phyloP scores from a whole-genome alignment of 2,888 invertebrate genomes.

The Tridacna crocea region DNA sequence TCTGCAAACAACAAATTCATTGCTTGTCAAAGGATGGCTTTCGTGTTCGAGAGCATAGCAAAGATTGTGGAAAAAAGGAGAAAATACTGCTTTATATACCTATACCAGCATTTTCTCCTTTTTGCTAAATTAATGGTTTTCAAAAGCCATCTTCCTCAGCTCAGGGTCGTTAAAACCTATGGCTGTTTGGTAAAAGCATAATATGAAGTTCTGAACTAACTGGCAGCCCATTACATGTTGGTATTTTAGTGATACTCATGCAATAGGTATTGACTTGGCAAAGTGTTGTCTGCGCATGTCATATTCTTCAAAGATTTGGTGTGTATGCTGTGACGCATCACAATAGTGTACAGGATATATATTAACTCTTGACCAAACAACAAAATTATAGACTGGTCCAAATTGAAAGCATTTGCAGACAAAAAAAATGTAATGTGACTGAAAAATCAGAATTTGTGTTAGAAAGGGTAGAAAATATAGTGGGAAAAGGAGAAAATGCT shows the following conservation, averaged over 20 bases:
- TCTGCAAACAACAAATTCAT: background rate
- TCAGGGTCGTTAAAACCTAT: background rate
- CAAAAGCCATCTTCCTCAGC: background rate
- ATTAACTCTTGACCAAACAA: no score
- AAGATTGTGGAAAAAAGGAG: background rate
- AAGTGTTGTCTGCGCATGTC: no score
- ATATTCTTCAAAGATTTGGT: no score
- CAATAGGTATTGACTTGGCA: no score
- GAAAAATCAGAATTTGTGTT: no score
- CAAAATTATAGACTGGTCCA: no score
- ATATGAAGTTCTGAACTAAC: background rate
- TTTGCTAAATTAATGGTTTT: background rate
- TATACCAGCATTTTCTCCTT: background rate
- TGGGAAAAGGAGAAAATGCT: background rate
- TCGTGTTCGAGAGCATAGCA: background rate
- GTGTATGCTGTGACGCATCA: no score
- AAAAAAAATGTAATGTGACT: no score
- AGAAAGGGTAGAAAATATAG: background rate
- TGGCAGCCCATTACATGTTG: no score
- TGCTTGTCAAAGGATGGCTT: background rate
- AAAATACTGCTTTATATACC: background rate
- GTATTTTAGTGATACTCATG: no score
- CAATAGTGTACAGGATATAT: background rate
- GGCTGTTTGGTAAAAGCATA: background rate
- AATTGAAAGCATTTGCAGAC: no score